Evolutionary conservation across 2,113 vertebrate genomes (phyloP).

Genomic region (Ailurus styani): DNA sequence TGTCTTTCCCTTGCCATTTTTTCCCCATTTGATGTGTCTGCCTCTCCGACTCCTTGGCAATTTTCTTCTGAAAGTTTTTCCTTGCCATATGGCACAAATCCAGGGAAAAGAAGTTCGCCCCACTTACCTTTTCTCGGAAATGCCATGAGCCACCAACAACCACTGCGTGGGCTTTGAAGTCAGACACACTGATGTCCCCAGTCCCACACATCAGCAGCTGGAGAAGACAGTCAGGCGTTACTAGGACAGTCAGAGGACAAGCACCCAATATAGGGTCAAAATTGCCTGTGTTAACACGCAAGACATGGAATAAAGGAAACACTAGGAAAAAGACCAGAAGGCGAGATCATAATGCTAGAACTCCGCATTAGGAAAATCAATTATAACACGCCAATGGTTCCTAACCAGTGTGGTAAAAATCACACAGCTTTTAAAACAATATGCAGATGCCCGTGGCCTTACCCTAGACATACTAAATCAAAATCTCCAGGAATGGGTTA

Average conservation of each 20-base stretch:
- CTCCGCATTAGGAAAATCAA: not conserved
- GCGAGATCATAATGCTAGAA: not conserved
- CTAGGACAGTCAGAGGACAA: not conserved
- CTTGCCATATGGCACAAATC: not conserved
- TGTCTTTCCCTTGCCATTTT: not conserved
- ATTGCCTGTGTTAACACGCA: not conserved
- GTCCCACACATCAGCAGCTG: slow-evolving; percentile 98
- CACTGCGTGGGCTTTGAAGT: slow-evolving; percentile 97
- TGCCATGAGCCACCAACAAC: slow-evolving; percentile 98
- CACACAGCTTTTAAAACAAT: not conserved
- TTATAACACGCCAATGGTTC: not conserved
- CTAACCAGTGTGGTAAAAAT: not conserved
- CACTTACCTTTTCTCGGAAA: slow-evolving; percentile 95
- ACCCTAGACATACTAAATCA: not conserved
- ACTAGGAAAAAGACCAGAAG: not conserved
- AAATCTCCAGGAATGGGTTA: not conserved
- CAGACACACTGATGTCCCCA: slow-evolving; percentile 96
- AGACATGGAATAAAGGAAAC: slow-evolving; percentile 9
- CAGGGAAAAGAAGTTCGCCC: not conserved
- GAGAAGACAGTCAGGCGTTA: slow-evolving; percentile 65
- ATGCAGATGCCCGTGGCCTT: not conserved
- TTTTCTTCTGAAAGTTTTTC: not conserved
- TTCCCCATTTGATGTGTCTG: not conserved
- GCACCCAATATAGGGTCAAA: not conserved
- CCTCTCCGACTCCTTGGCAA: not conserved